Percentiles rank a stretch among this genome's conserved stretches.
Evolutionary conservation across 2,888 invertebrate species (phyloP).

Genomic region (Tipula confusa): DNA sequence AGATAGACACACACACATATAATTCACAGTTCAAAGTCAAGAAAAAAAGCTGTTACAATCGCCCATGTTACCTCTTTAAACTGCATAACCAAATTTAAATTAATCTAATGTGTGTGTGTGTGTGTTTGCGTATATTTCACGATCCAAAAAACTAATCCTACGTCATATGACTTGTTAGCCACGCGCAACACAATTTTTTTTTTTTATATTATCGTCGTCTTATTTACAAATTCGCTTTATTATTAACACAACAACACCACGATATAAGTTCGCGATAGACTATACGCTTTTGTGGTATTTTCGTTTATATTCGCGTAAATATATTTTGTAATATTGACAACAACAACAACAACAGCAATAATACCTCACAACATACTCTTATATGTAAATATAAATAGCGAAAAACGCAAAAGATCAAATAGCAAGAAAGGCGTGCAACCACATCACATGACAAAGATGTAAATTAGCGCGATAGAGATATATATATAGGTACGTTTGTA

Average conservation of each 20-base stretch:
- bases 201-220: neutral
- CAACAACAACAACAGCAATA: neutral
- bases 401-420: conserved; percentile 3
- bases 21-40: neutral
- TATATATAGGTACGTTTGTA: neutral
- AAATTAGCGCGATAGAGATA: neutral
- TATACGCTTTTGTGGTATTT: neutral
- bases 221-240: conserved; percentile 6
- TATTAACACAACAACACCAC: neutral
- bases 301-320: neutral
- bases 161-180: neutral
- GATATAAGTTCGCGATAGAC: neutral
- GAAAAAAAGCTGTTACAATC: neutral
- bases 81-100: neutral
- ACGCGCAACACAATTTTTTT: neutral
- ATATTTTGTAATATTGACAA: neutral
- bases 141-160: neutral
- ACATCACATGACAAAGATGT: conserved; percentile 20
- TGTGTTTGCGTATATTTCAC: neutral
- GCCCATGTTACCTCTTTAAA: neutral
- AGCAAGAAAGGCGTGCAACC: neutral
- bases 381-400: neutral
- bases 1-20: too few species aligned
- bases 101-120: neutral
- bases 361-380: neutral